phyloP scores from a whole-genome alignment of 2,797 vertebrate species.

The Halcyon leucocephala region DNA sequence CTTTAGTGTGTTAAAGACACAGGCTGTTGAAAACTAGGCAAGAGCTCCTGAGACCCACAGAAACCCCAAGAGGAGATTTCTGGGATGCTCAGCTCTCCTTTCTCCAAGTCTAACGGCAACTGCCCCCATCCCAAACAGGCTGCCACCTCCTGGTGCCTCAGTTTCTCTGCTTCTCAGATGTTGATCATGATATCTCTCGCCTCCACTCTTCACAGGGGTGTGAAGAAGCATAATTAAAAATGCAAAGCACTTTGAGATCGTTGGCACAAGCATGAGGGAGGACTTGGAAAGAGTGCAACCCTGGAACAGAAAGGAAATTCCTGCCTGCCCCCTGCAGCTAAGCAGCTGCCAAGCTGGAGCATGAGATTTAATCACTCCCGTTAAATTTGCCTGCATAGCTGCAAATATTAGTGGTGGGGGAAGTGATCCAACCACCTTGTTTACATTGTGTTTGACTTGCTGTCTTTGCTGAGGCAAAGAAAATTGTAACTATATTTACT shows the following conservation, averaged over 20 bases:
- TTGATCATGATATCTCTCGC: background rate
- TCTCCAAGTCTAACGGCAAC: background rate
- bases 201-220: background rate
- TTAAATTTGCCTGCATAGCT: conserved; percentile 43
- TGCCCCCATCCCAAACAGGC: background rate
- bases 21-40: background rate
- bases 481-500: conserved; percentile 32
- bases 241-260: conserved; percentile 29
- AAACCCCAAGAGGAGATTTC: background rate
- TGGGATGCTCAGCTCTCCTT: background rate
- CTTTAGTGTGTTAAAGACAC: background rate
- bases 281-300: background rate
- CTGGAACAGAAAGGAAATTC: conserved; percentile 58
- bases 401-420: conserved; percentile 5
- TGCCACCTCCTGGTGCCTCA: background rate
- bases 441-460: conserved; percentile 22
- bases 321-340: conserved; percentile 58
- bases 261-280: conserved; percentile 21
- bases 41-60: background rate
- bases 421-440: conserved; percentile 42
- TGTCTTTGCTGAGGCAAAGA: conserved; percentile 46
- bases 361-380: conserved; percentile 43
- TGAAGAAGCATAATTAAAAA: background rate
- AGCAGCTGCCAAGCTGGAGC: conserved; percentile 52
- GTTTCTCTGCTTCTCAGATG: background rate